Evolutionary conservation across 2,888 invertebrate species (phyloP), one percentile per base, ranked within the genome.

Genomic region (Papilio demoleus): DNA sequence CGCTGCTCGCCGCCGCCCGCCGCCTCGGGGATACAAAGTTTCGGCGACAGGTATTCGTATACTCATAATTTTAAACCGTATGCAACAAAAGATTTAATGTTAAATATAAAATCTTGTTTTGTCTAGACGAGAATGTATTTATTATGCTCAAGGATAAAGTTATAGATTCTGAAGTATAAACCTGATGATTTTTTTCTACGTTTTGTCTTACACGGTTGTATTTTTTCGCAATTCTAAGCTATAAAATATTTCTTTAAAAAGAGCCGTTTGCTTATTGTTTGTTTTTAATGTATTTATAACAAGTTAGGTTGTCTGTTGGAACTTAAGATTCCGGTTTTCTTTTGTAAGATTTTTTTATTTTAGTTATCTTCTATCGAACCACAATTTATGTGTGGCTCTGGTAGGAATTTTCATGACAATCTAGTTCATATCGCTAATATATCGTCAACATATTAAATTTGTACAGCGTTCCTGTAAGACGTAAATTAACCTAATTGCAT

Each of bases 1-100:
- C 74, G 71, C 72, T 71, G 75, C 68, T 75, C 72, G 0, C 50
- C n/a, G 53, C 31, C 50, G 14, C 50, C 22, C 24, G 14, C n/a
- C 50, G 50, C 50, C 27, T 27, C 27, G 40, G 66, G 60, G 40
- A 70, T 65, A 66, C 70, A 67, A 73, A 60, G 65, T 70, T 70
- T 68, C 62, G 63, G 70, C 66, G 70, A 60, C 72, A 71, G 70
- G 56, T 70, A 50, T 71, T 47, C 42, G 59, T 61, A 61, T 65
- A 70, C 45, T 38, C 31, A 36, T 47, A 58, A 63, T 59, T 63
- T 68, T 12, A 64, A 58, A 58, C 34, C 11, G 34, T 56, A 34
- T 24, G 62, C 24, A 67, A 45, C 56, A 62, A 42, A 53, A 34
- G 27, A 34, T 53, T 67, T 42, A 34, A 62, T 56, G n/a, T 40